Base-by-base conservation (phyloP, 2,113 vertebrate genomes). In the Garra rufa region DNA sequence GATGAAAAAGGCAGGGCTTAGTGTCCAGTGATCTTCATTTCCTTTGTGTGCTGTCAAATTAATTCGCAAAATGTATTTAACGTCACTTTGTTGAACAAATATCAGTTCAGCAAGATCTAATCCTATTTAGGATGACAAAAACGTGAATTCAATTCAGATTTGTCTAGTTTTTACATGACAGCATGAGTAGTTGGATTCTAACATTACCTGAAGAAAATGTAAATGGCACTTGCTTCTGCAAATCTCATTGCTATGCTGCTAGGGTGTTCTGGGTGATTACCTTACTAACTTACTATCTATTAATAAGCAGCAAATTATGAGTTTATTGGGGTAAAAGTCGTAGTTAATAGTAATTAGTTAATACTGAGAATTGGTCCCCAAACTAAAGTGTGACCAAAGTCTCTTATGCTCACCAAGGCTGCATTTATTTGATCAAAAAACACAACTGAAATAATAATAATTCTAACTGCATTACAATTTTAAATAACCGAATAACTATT, bases 11-110 rank as follows among this genome's bases (percentile, higher is more conserved):
- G 26, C 76, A 44, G 24, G 61, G 41, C 11, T 84, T 57, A 84
- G 57, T 43, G 44, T 3, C 67, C 41, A 57, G 83, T 78, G 83
- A 84, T 84, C 76, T 52, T 77, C 19, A 63, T 78, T 46, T 52
- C 7, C 13, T 75, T 24, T 4, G 59, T 76, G 28, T 21, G 6
- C 48, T 46, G 82, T 61, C 55, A 67, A 65, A 76, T 55, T 46
- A 46, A 38, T 76, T 43, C 34, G 24, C 1, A 6, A 14, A 15
- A 24, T 17, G 14, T 67, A 38, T 63, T 65, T 59, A 76, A 59
- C 19, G 19, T 38, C 19, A n/a, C 52, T 46, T 55, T 38, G 9
- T 28, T 75, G 19, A 19, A 52, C 28, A 50, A 76, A 52, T 19
- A 59, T n/a, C 1, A 41, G 11, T 77, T 41, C 1, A 34, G 15